phyloP scores from a whole-genome alignment of 2,888 invertebrate genomes.

The Agrochola circellaris region DNA sequence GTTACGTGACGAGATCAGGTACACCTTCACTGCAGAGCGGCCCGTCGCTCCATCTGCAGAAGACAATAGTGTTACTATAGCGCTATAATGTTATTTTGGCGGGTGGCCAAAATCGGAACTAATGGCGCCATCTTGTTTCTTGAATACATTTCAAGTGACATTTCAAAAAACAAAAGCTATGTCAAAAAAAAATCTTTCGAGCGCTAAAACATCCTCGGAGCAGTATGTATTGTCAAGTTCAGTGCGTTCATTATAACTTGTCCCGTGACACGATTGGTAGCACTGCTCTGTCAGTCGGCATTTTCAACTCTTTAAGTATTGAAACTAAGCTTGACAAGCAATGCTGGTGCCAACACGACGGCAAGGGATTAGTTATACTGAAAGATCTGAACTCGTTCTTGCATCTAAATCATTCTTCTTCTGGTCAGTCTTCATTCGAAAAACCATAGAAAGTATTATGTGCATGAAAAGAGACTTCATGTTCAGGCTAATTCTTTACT shows the following conservation, averaged over 20 bases:
- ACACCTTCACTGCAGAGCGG: conserved; percentile 88
- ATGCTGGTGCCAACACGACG: too few species aligned
- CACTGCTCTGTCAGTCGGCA: too few species aligned
- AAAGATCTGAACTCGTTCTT: neutral
- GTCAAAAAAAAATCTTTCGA: too few species aligned
- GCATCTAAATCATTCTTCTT: neutral
- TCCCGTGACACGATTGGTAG: too few species aligned
- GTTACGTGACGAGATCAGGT: conserved; percentile 90
- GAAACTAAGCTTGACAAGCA: too few species aligned
- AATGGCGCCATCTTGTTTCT: neutral
- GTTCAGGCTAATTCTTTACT: neutral
- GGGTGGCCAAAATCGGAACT: neutral
- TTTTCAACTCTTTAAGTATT: too few species aligned
- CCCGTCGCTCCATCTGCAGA: conserved; percentile 82
- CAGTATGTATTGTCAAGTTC: too few species aligned
- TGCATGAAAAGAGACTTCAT: neutral
- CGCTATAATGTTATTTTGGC: too few species aligned
- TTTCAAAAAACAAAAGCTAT: neutral
- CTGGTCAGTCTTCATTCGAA: neutral
- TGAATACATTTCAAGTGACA: neutral
- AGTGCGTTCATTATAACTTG: too few species aligned
- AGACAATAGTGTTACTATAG: neutral
- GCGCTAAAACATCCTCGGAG: too few species aligned
- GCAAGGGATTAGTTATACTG: too few species aligned
- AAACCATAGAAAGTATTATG: neutral